A percentile compares a stretch with the other conserved stretches of the same genome.
Conservation (phyloP, 2,113 vertebrate species). For the Nansenia antarctica region DNA sequence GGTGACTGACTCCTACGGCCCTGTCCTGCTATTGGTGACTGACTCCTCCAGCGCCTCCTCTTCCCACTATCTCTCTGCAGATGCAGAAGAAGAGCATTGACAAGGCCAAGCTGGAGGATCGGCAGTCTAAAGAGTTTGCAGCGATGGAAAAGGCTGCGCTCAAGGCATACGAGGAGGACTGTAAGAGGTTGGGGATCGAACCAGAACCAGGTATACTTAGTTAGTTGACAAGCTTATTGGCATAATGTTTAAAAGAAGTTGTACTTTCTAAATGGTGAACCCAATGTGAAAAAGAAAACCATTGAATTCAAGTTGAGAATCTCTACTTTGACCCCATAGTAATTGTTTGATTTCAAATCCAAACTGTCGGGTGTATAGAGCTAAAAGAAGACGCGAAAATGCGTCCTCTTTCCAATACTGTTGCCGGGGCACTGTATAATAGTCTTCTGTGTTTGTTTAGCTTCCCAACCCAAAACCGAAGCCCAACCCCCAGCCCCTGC, state of each 20-base stretch:
- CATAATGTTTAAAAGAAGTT: no score
- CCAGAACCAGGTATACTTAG: slow-evolving; percentile 75
- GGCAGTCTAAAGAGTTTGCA: slow-evolving; percentile 92
- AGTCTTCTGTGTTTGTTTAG: slow-evolving; percentile 22
- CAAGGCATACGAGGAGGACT: slow-evolving; percentile 92
- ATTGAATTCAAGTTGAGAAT: no score
- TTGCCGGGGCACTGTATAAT: no score
- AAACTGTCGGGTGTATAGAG: no score
- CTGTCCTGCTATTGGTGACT: neutral
- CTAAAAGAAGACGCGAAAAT: no score
- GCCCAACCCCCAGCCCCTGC: neutral
- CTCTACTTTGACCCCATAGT: no score
- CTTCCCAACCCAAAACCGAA: slow-evolving; percentile 4
- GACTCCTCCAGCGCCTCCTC: slow-evolving; percentile 3
- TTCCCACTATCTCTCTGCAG: slow-evolving; percentile 62
- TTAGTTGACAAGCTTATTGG: no score
- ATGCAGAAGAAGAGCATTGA: slow-evolving; percentile 96
- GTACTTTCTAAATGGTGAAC: no score
- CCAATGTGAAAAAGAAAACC: no score
- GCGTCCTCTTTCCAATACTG: no score
- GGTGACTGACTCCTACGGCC: neutral
- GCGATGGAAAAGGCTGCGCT: slow-evolving; percentile 94
- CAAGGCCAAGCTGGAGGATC: slow-evolving; percentile 89
- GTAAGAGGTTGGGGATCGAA: slow-evolving; percentile 90
- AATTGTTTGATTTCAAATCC: no score